Percentiles rank a stretch among this genome's conserved stretches.
phyloP scores from a whole-genome alignment of 2,888 invertebrate species.

The Orchesellides sinensis region DNA sequence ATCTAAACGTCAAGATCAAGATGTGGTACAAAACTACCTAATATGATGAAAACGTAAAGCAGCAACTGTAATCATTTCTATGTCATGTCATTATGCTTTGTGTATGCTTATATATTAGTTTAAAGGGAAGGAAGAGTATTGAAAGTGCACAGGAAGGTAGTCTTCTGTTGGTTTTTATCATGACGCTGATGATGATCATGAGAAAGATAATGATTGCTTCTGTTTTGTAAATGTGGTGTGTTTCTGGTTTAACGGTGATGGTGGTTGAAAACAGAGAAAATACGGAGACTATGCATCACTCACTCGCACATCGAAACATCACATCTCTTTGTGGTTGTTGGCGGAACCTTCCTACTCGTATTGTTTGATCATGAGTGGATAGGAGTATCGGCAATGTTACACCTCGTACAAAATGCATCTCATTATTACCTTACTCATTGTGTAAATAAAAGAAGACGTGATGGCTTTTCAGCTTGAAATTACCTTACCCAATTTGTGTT shows the following conservation, averaged over 20 bases:
- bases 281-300: no score
- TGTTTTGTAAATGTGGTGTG: conserved; percentile 50
- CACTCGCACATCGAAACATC: no score
- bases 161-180: conserved; percentile 31
- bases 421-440: background rate
- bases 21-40: background rate
- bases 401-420: conserved; percentile 12
- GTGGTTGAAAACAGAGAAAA: conserved; percentile 10
- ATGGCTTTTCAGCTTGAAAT: conserved; percentile 18
- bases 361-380: no score
- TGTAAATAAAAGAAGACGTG: background rate
- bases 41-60: no score
- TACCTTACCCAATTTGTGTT: conserved; percentile 30
- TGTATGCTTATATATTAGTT: no score
- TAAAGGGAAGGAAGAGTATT: no score
- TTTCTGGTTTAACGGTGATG: conserved; percentile 28
- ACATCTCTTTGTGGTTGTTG: background rate
- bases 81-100: no score
- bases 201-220: conserved; percentile 57
- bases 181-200: conserved; percentile 24
- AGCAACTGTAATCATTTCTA: no score
- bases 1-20: background rate
- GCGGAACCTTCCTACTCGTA: background rate
- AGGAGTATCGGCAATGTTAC: no score
- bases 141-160: background rate